A percentile compares a stretch with the other conserved stretches of the same genome.
Evolutionary conservation across 1,140 invertebrate genomes (phyloP).

Genomic region (Drosophila melanogaster): DNA sequence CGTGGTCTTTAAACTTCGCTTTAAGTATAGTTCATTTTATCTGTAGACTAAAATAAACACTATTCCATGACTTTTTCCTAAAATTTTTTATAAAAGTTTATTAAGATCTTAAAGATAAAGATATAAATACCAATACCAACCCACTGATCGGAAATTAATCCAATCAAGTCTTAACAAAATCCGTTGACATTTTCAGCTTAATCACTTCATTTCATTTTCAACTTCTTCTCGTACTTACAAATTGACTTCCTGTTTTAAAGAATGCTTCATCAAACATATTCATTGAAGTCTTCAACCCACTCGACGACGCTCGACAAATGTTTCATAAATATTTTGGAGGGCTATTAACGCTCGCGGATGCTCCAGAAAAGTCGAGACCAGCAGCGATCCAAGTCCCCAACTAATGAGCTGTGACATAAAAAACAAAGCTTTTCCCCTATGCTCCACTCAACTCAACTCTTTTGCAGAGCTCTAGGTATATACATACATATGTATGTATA

Average conservation of each 20-base stretch:
- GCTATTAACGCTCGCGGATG: constrained; percentile 65
- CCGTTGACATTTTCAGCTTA: constrained; percentile 24
- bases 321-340: constrained; percentile 59
- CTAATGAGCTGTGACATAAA: constrained; percentile 77
- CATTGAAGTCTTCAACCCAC: constrained; percentile 22
- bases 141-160: constrained; percentile 1
- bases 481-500: constrained; percentile 14
- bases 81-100: background rate
- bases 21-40: no score
- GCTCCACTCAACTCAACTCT: background rate
- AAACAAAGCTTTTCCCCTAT: constrained; percentile 64
- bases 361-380: constrained; percentile 27
- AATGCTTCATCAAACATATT: constrained; percentile 38
- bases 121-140: background rate
- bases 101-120: background rate
- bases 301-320: constrained; percentile 51
- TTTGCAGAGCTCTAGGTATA: constrained; percentile 16
- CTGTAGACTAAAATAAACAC: no score
- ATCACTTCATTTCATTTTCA: constrained; percentile 16
- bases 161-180: constrained; percentile 12
- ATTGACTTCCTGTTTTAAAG: constrained; percentile 53
- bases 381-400: constrained; percentile 27
- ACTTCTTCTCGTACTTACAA: constrained; percentile 19
- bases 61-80: no score
- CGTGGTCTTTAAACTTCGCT: no score